A percentile compares a stretch with the other conserved stretches of the same genome.
phyloP scores from a whole-genome alignment of 2,888 invertebrate species.

The Drosophila lutescens region DNA sequence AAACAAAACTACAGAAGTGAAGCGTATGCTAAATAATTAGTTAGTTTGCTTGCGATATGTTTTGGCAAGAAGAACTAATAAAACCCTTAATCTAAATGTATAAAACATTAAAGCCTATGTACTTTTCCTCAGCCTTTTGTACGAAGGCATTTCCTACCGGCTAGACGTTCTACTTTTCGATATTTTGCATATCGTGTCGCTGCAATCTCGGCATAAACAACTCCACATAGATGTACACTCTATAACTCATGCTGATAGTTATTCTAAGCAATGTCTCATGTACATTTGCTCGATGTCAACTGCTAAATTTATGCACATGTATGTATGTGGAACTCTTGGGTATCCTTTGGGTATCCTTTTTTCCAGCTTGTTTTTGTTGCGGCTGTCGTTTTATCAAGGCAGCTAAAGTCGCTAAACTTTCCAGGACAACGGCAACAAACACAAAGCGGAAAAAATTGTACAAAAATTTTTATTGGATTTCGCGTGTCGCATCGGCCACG shows the following conservation, averaged over 20 bases:
- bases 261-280: constrained; percentile 68
- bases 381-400: constrained; percentile 49
- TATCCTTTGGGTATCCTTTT: constrained; percentile 35
- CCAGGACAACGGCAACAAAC: constrained; percentile 34
- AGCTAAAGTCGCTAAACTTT: constrained; percentile 68
- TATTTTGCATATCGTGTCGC: constrained; percentile 43
- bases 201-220: constrained; percentile 44
- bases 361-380: constrained; percentile 34
- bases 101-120: neutral
- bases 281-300: constrained; percentile 65
- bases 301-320: constrained; percentile 70
- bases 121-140: neutral
- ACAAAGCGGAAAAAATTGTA: constrained; percentile 26
- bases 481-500: constrained; percentile 70
- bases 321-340: constrained; percentile 26
- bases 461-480: constrained; percentile 68
- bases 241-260: constrained; percentile 45
- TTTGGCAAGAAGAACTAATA: neutral
- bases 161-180: constrained; percentile 41
- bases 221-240: constrained; percentile 38
- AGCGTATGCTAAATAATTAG: no score
- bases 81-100: neutral
- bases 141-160: neutral
- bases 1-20: no score
- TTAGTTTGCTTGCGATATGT: no score